phyloP scores from a whole-genome alignment of 2,113 vertebrate species.

The Tapirus terrestris region DNA sequence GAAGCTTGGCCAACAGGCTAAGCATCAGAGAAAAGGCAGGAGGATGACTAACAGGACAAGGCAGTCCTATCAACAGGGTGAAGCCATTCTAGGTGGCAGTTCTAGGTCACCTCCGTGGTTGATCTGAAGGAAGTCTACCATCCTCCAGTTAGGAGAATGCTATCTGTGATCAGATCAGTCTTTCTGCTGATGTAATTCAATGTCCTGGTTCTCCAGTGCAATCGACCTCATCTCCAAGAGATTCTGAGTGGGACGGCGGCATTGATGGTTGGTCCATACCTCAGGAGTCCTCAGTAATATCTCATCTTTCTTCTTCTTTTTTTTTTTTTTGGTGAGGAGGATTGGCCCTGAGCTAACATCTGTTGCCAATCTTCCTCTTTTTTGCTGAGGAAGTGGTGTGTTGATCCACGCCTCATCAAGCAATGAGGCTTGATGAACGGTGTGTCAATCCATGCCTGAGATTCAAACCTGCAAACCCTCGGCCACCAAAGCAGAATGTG shows the following conservation, averaged over 20 bases:
- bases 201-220: neutral
- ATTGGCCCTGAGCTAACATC: too few species aligned
- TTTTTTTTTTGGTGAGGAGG: too few species aligned
- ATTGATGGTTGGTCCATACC: neutral
- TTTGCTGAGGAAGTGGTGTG: too few species aligned
- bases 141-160: neutral
- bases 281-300: neutral
- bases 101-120: neutral
- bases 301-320: neutral
- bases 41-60: neutral
- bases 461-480: too few species aligned
- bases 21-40: neutral
- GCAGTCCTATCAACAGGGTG: neutral
- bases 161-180: neutral
- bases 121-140: neutral
- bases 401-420: too few species aligned
- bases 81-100: neutral
- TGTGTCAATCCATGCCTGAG: too few species aligned
- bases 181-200: neutral
- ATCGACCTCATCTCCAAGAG: neutral
- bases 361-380: too few species aligned
- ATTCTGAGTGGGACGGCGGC: neutral
- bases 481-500: too few species aligned
- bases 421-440: too few species aligned
- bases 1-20: neutral